Conservation (phyloP, 2,888 invertebrate species). For the Steinernema carpocapsae region DNA sequence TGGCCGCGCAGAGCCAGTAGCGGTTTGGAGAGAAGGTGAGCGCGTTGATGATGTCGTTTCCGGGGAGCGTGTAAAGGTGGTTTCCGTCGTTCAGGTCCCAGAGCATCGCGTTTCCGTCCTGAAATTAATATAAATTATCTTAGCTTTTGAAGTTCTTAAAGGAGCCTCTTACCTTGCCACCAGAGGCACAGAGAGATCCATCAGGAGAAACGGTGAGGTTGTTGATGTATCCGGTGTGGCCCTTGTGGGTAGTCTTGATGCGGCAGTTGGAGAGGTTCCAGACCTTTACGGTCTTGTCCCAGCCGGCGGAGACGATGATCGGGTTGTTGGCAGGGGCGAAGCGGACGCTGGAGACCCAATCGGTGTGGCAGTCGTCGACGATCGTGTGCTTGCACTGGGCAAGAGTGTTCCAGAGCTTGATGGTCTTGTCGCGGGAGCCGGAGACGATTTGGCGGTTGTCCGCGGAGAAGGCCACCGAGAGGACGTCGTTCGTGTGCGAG, state of each 20-base stretch:
- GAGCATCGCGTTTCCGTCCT: slow-evolving; percentile 95
- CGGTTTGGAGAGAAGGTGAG: slow-evolving; percentile 94
- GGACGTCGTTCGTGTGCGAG: slow-evolving; percentile 99
- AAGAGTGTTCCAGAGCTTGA: slow-evolving; percentile 98
- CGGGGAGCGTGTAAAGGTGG: slow-evolving; percentile 94
- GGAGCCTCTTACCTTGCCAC: slow-evolving; percentile 79
- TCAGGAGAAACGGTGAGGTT: slow-evolving; percentile 97
- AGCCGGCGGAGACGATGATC: slow-evolving; percentile 96
- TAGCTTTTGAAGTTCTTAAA: neutral
- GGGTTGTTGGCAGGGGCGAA: slow-evolving; percentile 99
- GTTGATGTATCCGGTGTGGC: slow-evolving; percentile 93
- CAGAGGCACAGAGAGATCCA: slow-evolving; percentile 96
- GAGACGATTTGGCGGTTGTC: slow-evolving; percentile 99
- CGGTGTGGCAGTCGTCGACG: slow-evolving; percentile 84
- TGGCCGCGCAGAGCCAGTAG: slow-evolving; percentile 97
- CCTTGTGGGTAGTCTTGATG: slow-evolving; percentile 93
- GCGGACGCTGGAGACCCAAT: slow-evolving; percentile 98
- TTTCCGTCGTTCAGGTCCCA: slow-evolving; percentile 99
- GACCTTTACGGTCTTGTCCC: slow-evolving; percentile 88
- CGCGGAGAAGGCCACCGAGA: slow-evolving; percentile 98
- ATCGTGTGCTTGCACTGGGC: slow-evolving; percentile 99
- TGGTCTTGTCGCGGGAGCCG: slow-evolving; percentile 96
- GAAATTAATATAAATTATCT: slow-evolving; percentile 5
- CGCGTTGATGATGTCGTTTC: slow-evolving; percentile 94
- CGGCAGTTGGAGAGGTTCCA: slow-evolving; percentile 99